Evolutionary conservation across 2,113 vertebrate species (phyloP), one percentile per base, ranked within the genome.

Genomic region (Procapra przewalskii): DNA sequence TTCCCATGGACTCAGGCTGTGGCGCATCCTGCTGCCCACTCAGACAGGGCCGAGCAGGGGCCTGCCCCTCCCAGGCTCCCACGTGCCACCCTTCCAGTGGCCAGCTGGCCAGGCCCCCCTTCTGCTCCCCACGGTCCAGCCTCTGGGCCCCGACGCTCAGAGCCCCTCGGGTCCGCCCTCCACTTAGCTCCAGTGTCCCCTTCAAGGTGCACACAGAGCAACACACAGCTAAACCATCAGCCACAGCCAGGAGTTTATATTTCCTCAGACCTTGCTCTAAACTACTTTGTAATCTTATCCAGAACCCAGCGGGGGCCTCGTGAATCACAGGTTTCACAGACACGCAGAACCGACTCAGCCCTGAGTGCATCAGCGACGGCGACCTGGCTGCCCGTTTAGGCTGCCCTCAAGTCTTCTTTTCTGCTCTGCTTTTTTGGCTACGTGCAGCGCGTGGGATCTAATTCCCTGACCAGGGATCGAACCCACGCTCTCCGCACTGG

Each of bases 11-110:
- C 6, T 3, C 3, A 1, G 64, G 40, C 40, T 48, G 59, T 1
- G 27, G 48, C 19, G 3, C 3, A 1, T 19, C 5, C 45, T 45
- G 13, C 23, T 27, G 31, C 40, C 33, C 19, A 1, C 1, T 2
- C 45, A 48, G 0, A 7, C 25, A 33, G 89, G 31, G 12, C n/a
- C 4, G 36, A 43, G 36, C 0, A 0, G 17, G 8, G 21, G 43
- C 2, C 29, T 3, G 64, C 5, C 13, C 27, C 3, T 3, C 57
- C 25, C 2, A 0, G 2, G 8, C 0, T 1, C 45, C 67, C 6
- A 0, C 9, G 3, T 3, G 1, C 45, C 15, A 5, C 48, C 9
- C 45, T 21, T 11, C 60, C 0, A 0, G 9, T 3, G 45, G 45
- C 3, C 21, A 55, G 45, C 31, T 54, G 59, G 14, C 4, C 57